Evolutionary conservation across 53 echinoderm and acorn worm species (phyloP).

Genomic region (Glandiceps talaboti): DNA sequence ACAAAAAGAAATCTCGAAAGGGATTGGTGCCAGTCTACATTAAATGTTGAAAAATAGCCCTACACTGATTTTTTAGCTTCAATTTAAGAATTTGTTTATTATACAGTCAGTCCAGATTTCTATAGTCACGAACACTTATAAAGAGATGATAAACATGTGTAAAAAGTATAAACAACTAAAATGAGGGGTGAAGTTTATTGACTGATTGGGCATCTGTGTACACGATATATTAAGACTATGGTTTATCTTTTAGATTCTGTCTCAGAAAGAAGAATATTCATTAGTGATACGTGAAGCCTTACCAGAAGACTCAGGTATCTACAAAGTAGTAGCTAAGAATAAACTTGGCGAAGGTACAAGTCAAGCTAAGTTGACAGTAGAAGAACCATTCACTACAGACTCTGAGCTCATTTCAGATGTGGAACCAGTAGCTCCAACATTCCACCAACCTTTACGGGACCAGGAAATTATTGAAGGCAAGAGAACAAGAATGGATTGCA

Average conservation of each 20-base stretch:
- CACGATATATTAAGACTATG: no score
- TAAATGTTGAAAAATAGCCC: no score
- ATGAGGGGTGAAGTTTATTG: no score
- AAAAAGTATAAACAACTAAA: no score
- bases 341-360: background rate
- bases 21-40: no score
- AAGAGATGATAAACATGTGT: no score
- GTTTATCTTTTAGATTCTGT: background rate
- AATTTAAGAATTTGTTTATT: no score
- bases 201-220: no score
- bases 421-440: slow-evolving; percentile 13
- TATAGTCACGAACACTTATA: no score
- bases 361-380: background rate
- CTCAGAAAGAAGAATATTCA: slow-evolving; percentile 9
- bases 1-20: no score
- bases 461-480: slow-evolving; percentile 22
- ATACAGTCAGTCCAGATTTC: no score
- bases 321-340: slow-evolving; percentile 12
- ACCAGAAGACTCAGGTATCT: slow-evolving; percentile 42
- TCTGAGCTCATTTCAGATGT: background rate
- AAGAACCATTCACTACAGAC: slow-evolving; percentile 2
- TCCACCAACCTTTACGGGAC: slow-evolving; percentile 20
- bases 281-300: slow-evolving; percentile 22
- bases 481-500: slow-evolving; percentile 24
- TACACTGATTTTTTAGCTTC: no score